A percentile compares a stretch with the other conserved stretches of the same genome.
Conservation (phyloP, 2,797 vertebrate genomes). For the Netta rufina region DNA sequence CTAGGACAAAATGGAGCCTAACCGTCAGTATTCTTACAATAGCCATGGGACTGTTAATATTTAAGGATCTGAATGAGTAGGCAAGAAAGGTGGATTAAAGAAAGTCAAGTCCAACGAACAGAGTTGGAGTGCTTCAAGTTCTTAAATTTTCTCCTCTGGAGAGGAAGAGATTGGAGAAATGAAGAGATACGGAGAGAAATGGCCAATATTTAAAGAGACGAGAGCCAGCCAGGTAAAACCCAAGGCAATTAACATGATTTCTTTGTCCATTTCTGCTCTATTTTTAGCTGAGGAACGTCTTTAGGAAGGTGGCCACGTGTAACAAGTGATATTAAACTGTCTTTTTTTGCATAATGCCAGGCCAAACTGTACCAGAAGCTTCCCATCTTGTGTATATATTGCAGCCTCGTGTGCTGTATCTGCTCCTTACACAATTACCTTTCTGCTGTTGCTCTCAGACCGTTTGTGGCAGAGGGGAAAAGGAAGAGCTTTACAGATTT, state of each 20-base stretch:
- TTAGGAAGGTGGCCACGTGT: neutral
- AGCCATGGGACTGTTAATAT: neutral
- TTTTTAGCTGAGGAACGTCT: neutral
- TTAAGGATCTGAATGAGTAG: neutral
- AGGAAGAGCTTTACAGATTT: neutral
- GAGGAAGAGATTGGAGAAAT: neutral
- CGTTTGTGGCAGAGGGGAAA: neutral
- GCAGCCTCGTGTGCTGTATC: neutral
- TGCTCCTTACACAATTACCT: neutral
- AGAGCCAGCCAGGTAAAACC: neutral
- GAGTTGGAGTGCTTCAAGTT: neutral
- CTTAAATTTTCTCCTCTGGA: neutral
- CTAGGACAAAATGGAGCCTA: neutral
- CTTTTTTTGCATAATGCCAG: neutral
- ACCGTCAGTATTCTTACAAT: neutral
- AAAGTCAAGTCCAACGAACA: neutral
- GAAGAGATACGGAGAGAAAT: neutral
- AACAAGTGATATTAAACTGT: neutral
- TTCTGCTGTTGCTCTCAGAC: neutral
- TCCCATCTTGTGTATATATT: no score
- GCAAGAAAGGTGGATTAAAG: neutral
- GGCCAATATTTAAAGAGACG: neutral
- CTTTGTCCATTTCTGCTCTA: neutral
- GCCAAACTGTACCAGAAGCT: neutral
- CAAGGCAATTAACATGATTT: neutral